phyloP scores from a whole-genome alignment of 2,888 invertebrate genomes.

The Tinea trinotella region DNA sequence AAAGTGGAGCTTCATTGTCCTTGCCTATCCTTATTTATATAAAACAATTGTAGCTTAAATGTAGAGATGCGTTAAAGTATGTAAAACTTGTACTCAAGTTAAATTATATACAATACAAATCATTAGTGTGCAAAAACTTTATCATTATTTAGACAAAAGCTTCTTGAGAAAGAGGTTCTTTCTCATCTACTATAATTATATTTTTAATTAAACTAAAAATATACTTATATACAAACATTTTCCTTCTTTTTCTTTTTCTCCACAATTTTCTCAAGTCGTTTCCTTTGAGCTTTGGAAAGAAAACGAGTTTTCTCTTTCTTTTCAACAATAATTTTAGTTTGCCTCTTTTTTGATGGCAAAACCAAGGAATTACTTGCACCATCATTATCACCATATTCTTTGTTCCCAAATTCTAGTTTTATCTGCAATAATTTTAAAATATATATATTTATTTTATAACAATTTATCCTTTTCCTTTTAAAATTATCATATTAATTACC shows the following conservation, averaged over 20 bases:
- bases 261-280: slow-evolving; percentile 87
- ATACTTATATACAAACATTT: slow-evolving; percentile 77
- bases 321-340: slow-evolving; percentile 77
- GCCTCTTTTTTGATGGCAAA: slow-evolving; percentile 86
- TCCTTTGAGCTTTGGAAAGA: slow-evolving; percentile 90
- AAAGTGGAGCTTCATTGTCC: too few relatives aligned
- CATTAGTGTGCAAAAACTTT: too few relatives aligned
- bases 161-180: too few relatives aligned
- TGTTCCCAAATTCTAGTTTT: slow-evolving; percentile 73
- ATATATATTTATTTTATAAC: background rate
- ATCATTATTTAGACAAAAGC: too few relatives aligned
- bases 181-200: background rate
- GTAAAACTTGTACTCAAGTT: too few relatives aligned
- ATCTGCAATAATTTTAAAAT: slow-evolving; percentile 63
- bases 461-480: background rate
- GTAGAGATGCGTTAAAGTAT: too few relatives aligned
- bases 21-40: too few relatives aligned
- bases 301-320: slow-evolving; percentile 74
- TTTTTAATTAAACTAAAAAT: too few relatives aligned
- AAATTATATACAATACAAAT: too few relatives aligned
- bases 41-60: too few relatives aligned
- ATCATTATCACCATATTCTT: slow-evolving; percentile 76
- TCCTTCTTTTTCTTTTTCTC: slow-evolving; percentile 92
- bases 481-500: slow-evolving; percentile 37
- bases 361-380: slow-evolving; percentile 82